phyloP scores from a whole-genome alignment of 2,888 invertebrate species.

The Protonemura montana region DNA sequence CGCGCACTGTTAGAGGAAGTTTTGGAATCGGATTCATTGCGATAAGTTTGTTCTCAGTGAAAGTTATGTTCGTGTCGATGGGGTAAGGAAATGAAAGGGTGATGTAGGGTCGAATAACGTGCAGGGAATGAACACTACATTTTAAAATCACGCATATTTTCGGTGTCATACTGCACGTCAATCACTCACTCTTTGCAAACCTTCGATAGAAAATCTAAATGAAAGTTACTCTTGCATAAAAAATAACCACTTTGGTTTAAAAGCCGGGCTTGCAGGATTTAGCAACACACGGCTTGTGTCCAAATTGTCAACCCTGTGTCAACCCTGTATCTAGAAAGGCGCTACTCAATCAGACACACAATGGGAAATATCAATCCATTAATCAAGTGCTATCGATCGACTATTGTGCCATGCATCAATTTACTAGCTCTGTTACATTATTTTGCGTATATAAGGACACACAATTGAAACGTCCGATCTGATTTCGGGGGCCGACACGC shows the following conservation, averaged over 20 bases:
- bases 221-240: neutral
- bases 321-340: neutral
- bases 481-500: neutral
- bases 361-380: conserved; percentile 17
- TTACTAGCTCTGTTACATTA: neutral
- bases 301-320: conserved; percentile 21
- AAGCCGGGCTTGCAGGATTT: neutral
- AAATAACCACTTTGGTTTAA: neutral
- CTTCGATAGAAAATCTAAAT: neutral
- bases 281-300: neutral
- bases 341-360: neutral
- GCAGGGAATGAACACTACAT: neutral
- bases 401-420: neutral
- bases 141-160: neutral
- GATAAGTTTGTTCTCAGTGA: neutral
- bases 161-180: neutral
- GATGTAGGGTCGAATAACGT: neutral
- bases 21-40: neutral
- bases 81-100: too few species aligned
- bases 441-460: neutral
- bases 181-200: neutral
- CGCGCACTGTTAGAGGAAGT: neutral
- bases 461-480: conserved; percentile 7
- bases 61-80: too few species aligned
- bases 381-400: conserved; percentile 19